Base-by-base conservation (phyloP, 2,797 vertebrate species). In the Mus caroli region DNA sequence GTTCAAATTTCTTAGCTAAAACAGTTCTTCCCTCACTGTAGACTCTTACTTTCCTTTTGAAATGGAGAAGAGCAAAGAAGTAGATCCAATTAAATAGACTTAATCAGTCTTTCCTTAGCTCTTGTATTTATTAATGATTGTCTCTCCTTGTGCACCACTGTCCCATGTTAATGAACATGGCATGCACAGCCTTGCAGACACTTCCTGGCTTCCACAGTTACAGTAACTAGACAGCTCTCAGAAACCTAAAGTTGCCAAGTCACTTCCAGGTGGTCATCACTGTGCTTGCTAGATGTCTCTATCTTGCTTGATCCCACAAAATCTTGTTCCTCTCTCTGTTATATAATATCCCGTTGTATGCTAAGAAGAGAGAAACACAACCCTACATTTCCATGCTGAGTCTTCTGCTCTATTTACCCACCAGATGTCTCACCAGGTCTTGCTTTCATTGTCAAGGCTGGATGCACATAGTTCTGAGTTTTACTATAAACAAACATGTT, bases 381-480 rank as follows among this genome's bases (percentile, higher is more conserved):
- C 6, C 22, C 9, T 73, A 20, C 31, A 77, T 79, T 94, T 24
- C 6, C 3, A 0, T 88, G 37, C n/a, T 24, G 15, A 64, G 34
- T 79, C 26, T 67, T 94, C 69, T 31, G n/a, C 40, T 90, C 11
- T 73, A 88, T 95, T 73, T 96, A 69, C 7, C 64, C 46, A 82
- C 15, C 86, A 92, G 83, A 64, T 84, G 52, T 91, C 58, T 96
- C 56, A 80, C 19, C 11, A 31, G 52, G 37, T 34, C 46, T 83
- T 78, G 69, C 64, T 96, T 69, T 87, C 24, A 78, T 80, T 93
- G 94, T 89, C 34, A 20, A 95, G 86, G 31, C 28, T 43, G 64
- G 34, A 52, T 86, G 0, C 3, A 69, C 34, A 73, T 37, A 6
- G 34, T 92, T 90, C 86, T 80, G 62, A 89, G 43, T 90, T 92